Evolutionary conservation across 64 coral and sea anemone genomes (phyloP), one percentile per base, ranked within the genome.

Genomic region (Pocillopora verrucosa): DNA sequence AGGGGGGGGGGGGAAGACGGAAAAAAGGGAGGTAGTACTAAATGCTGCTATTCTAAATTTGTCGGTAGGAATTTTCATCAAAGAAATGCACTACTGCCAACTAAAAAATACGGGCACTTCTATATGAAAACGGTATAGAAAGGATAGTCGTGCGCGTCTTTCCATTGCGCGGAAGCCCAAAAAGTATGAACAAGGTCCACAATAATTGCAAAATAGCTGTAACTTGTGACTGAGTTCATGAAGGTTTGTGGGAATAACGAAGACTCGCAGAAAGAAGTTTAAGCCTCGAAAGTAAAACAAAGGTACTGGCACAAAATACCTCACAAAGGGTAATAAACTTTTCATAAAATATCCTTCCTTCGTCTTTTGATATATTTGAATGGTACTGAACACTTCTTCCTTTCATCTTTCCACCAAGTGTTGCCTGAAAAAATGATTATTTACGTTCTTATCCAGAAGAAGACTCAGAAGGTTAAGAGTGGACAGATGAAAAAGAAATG

Each of bases 341-440:
- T 67, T 92, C 37, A 68, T 87, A 92, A 67, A 92, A 86, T 59
- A 72, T 36, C 16, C 75, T 63, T 34, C 82, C 90, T 68, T 92
- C 83, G 10, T 72, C 62, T 87, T 92, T 92, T 59, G 83, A 36
- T 35, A 92, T 92, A 73, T 92, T 92, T 22, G 90, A 79, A 78
- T 92, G 90, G 41, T 92, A 92, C 90, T 96, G 94, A 56, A 96
- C 76, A 51, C 91, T 89, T 83, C 86, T 96, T 14, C 94, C 94
- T 92, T 96, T 96, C 45, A 30, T 11, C 45, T 96, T 96, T 78
- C 94, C 94, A n/a, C 94, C 94, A 35, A 96, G 41, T 59, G 94
- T 96, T 77, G 94, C 87, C 94, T 96, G 65, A 1, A 70, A 70
- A 22, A 56, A 45, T 60, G 5, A 79, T 9, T 89, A 89, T 76